Percentiles rank a stretch among this genome's conserved stretches.
Evolutionary conservation across 2,113 vertebrate species (phyloP).

Genomic region (Hydropotes inermis): DNA sequence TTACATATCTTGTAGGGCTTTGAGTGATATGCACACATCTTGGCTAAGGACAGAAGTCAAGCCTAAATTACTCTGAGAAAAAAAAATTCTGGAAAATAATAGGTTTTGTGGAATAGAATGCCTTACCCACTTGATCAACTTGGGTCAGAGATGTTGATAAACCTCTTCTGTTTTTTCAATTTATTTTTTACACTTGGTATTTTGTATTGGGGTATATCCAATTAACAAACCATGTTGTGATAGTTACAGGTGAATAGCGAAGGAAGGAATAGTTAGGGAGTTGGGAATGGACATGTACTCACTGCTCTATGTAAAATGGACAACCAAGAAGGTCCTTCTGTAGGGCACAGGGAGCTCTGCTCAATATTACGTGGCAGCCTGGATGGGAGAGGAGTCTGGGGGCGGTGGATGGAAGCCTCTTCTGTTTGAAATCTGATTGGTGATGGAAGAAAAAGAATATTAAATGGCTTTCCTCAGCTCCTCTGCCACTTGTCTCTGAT

Average conservation of each 20-base stretch:
- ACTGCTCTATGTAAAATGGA: neutral
- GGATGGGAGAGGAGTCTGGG: neutral
- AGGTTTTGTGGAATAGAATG: neutral
- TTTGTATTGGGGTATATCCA: neutral
- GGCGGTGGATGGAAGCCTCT: neutral
- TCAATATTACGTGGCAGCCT: neutral
- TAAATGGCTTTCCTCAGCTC: neutral
- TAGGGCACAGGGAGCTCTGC: neutral
- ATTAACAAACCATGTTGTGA: neutral
- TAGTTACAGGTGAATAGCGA: neutral
- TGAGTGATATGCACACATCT: neutral
- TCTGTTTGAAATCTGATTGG: neutral
- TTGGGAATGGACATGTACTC: neutral
- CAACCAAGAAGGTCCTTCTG: neutral
- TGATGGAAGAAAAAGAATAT: neutral
- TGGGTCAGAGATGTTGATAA: neutral
- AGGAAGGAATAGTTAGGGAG: neutral
- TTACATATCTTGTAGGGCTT: neutral
- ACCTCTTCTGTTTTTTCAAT: neutral
- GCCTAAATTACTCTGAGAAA: neutral
- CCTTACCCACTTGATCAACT: neutral
- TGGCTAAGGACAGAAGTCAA: neutral
- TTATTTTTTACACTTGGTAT: neutral
- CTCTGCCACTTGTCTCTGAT: neutral
- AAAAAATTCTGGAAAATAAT: neutral